Evolutionary conservation across 1,140 invertebrate genomes (phyloP).

Genomic region (Bombus confusus): DNA sequence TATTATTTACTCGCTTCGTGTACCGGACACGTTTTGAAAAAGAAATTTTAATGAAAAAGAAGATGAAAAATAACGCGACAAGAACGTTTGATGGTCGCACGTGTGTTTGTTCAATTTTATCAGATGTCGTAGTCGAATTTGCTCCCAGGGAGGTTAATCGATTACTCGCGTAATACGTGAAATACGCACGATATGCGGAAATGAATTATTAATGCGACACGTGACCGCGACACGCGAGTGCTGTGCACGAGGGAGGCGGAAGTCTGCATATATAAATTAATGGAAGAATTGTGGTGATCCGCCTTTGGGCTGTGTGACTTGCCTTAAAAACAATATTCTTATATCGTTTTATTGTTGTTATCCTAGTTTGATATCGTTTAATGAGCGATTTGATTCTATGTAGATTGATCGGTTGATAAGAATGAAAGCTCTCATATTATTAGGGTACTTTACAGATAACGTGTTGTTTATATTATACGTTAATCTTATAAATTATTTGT

Average conservation of each 20-base stretch:
- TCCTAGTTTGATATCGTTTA: no score
- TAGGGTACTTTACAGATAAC: no score
- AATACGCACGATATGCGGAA: slow-evolving; percentile 25
- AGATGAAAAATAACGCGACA: no score
- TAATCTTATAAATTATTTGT: no score
- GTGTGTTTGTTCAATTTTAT: slow-evolving; percentile 7
- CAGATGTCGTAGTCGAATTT: slow-evolving; percentile 8
- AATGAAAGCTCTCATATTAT: no score
- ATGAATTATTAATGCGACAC: slow-evolving; percentile 43
- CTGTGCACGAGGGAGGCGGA: neutral
- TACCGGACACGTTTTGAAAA: neutral
- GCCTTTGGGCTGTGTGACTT: neutral
- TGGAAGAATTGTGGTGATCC: neutral
- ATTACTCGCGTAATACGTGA: slow-evolving; percentile 34
- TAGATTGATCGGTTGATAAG: no score
- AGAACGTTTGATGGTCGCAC: neutral
- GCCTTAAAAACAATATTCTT: neutral
- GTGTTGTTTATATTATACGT: no score
- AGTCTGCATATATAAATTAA: neutral
- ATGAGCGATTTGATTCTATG: no score
- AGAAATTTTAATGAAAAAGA: neutral
- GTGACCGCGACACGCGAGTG: slow-evolving; percentile 23
- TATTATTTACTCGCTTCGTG: neutral
- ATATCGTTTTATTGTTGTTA: neutral
- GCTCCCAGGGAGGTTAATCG: slow-evolving; percentile 22